Conservation (phyloP, 2,888 invertebrate species). For the Xylocampa areola region DNA sequence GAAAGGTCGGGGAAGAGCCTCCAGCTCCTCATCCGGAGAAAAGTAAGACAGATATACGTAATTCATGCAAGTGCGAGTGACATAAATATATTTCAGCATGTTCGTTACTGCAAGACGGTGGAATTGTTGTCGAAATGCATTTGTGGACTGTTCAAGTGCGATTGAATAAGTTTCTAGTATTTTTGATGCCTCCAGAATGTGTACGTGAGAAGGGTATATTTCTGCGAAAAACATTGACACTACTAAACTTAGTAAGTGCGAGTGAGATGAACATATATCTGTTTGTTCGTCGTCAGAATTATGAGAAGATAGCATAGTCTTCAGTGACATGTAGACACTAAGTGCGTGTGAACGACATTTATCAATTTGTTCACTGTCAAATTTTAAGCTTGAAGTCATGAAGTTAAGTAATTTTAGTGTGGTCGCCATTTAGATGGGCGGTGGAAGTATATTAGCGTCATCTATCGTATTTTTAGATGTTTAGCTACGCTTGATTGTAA, state of each 20-base stretch:
- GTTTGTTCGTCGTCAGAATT: constrained; percentile 8
- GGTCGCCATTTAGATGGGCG: constrained; percentile 38
- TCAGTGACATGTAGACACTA: constrained; percentile 6
- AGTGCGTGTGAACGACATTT: constrained; percentile 21
- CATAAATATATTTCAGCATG: constrained; percentile 25
- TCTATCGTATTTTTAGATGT: constrained; percentile 42
- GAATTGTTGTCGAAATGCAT: neutral
- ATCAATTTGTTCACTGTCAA: constrained; percentile 36
- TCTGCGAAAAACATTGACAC: neutral
- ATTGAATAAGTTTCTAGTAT: no score
- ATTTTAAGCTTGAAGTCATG: constrained; percentile 41
- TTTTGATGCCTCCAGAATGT: no score
- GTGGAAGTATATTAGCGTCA: constrained; percentile 24
- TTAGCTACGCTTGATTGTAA: constrained; percentile 42
- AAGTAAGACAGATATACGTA: constrained; percentile 69
- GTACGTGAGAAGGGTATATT: no score
- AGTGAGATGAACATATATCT: constrained; percentile 23
- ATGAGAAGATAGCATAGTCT: neutral
- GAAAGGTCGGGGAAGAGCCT: constrained; percentile 81
- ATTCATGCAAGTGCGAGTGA: constrained; percentile 40
- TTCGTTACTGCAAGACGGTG: neutral
- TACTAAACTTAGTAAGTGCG: constrained; percentile 7
- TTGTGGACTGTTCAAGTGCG: constrained; percentile 4
- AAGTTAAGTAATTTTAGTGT: constrained; percentile 37
- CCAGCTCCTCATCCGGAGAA: constrained; percentile 84